Conservation (phyloP, 2,888 invertebrate species). For the Microctonus hyperodae region DNA sequence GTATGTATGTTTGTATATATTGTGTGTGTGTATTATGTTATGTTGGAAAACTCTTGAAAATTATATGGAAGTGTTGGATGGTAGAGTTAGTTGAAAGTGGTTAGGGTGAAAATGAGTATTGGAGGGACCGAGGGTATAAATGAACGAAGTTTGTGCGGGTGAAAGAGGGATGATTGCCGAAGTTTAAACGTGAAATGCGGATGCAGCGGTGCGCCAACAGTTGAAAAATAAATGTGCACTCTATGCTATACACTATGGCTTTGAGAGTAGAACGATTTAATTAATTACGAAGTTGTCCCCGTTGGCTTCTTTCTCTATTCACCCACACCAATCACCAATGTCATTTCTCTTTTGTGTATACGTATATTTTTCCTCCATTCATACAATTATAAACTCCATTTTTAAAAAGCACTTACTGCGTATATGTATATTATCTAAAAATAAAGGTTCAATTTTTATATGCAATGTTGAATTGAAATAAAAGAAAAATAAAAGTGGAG, state of each 20-base stretch:
- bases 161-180: slow-evolving; percentile 30
- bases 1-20: no score
- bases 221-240: slow-evolving; percentile 39
- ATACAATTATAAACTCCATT: slow-evolving; percentile 20
- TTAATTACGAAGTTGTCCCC: slow-evolving; percentile 37
- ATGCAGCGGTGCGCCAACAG: slow-evolving; percentile 31
- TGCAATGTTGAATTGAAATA: not conserved
- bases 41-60: not conserved
- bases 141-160: not conserved
- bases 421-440: slow-evolving; percentile 4
- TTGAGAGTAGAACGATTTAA: slow-evolving; percentile 36
- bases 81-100: not conserved
- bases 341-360: not conserved
- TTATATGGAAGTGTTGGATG: not conserved
- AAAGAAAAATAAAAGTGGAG: not conserved
- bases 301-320: slow-evolving; percentile 18
- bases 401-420: slow-evolving; percentile 1
- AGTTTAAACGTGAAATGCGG: slow-evolving; percentile 32
- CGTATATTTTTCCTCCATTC: slow-evolving; percentile 12
- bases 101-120: not conserved
- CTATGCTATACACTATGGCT: slow-evolving; percentile 5
- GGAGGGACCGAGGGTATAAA: not conserved
- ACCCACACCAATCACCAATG: not conserved
- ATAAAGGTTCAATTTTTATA: slow-evolving; percentile 23
- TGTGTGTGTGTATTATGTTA: no score